phyloP scores from a whole-genome alignment of 1,140 invertebrate species.

The Sarcophaga bullata region DNA sequence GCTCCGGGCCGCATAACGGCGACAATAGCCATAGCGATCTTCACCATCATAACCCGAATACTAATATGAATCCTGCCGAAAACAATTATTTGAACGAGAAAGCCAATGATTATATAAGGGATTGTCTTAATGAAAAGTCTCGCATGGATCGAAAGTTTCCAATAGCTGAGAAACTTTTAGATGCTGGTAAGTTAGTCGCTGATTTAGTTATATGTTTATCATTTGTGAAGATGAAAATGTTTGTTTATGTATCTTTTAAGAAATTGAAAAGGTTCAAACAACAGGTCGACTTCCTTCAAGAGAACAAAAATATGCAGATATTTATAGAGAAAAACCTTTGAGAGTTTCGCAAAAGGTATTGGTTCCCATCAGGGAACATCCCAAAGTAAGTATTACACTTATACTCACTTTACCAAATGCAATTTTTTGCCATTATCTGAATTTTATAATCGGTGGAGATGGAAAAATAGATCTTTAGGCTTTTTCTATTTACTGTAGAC shows the following conservation, averaged over 20 bases:
- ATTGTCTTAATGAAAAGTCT: constrained; percentile 79
- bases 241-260: constrained; percentile 34
- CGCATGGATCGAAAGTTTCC: constrained; percentile 77
- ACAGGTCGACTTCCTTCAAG: constrained; percentile 61
- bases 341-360: constrained; percentile 82
- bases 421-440: too few relatives aligned
- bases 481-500: too few relatives aligned
- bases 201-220: constrained; percentile 2
- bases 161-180: constrained; percentile 75
- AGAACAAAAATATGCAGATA: constrained; percentile 60
- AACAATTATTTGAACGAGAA: constrained; percentile 70
- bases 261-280: constrained; percentile 47
- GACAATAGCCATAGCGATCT: constrained; percentile 52
- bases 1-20: constrained; percentile 59
- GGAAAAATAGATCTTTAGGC: background rate
- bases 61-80: constrained; percentile 50
- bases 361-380: constrained; percentile 83
- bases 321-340: constrained; percentile 74
- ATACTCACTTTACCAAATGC: too few relatives aligned
- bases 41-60: constrained; percentile 21
- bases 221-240: background rate
- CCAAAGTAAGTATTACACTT: constrained; percentile 72
- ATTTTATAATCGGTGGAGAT: background rate
- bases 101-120: constrained; percentile 79
- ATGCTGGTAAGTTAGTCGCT: constrained; percentile 73